A percentile compares a stretch with the other conserved stretches of the same genome.
Evolutionary conservation across 2,113 vertebrate species (phyloP).

Genomic region (Formicarius rufipectus): DNA sequence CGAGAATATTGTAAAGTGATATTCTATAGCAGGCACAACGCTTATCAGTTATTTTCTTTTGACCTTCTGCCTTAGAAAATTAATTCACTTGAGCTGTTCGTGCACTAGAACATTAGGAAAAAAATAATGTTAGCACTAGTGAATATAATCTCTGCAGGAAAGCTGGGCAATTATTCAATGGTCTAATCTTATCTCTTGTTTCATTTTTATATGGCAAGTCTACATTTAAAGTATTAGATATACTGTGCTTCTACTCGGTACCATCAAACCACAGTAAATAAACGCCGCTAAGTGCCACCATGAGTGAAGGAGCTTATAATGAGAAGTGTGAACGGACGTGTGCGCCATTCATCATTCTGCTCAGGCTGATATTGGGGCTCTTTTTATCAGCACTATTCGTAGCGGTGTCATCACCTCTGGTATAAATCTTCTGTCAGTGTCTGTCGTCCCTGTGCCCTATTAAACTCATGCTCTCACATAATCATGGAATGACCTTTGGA

Average conservation of each 20-base stretch:
- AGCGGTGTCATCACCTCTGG: slow-evolving; percentile 84
- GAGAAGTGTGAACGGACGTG: slow-evolving; percentile 89
- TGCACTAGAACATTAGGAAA: slow-evolving; percentile 67
- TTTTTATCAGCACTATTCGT: slow-evolving; percentile 94
- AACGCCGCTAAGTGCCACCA: slow-evolving; percentile 83
- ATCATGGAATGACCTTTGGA: slow-evolving; percentile 87
- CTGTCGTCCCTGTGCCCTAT: slow-evolving; percentile 84
- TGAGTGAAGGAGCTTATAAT: slow-evolving; percentile 82
- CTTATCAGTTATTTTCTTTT: slow-evolving; percentile 81
- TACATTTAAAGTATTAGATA: slow-evolving; percentile 76
- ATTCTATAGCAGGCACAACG: slow-evolving; percentile 71
- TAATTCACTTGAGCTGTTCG: slow-evolving; percentile 77
- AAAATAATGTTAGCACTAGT: slow-evolving; percentile 78
- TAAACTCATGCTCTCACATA: slow-evolving; percentile 85
- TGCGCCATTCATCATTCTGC: slow-evolving; percentile 88
- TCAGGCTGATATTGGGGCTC: slow-evolving; percentile 85
- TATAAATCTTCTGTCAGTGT: slow-evolving; percentile 94
- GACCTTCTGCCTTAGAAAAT: slow-evolving; percentile 81
- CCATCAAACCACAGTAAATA: slow-evolving; percentile 75
- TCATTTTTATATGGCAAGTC: slow-evolving; percentile 81
- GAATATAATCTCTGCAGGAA: slow-evolving; percentile 80
- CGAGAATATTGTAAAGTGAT: slow-evolving; percentile 63
- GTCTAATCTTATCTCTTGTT: slow-evolving; percentile 81
- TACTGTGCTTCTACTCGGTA: slow-evolving; percentile 70
- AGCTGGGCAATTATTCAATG: slow-evolving; percentile 79